Evolutionary conservation across 2,888 invertebrate genomes (phyloP).

Genomic region (Spialia ferax): DNA sequence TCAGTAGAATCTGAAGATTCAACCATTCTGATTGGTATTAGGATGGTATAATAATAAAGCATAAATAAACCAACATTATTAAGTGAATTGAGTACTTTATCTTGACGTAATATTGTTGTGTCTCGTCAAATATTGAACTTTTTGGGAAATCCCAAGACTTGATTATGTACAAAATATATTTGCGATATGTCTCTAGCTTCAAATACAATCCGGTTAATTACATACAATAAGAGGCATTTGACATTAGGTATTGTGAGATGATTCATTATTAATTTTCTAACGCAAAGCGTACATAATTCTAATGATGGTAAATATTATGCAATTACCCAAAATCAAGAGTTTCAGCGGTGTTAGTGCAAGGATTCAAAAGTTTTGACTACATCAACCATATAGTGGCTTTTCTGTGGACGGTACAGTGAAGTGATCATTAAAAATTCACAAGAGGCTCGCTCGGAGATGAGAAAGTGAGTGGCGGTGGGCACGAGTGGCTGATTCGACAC

Average conservation of each 20-base stretch:
- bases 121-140: constrained; percentile 33
- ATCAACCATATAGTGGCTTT: too few relatives aligned
- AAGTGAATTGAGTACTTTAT: constrained; percentile 6
- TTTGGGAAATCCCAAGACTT: constrained; percentile 32
- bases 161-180: constrained; percentile 16
- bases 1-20: too few relatives aligned
- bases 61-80: too few relatives aligned
- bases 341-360: background rate
- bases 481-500: constrained; percentile 6
- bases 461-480: background rate
- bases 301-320: constrained; percentile 22
- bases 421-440: background rate
- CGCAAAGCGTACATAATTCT: background rate
- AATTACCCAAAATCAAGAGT: constrained; percentile 30
- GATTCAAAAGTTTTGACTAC: background rate
- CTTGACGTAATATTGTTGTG: constrained; percentile 24
- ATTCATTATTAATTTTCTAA: constrained; percentile 21
- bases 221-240: constrained; percentile 15
- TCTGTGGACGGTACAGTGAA: background rate
- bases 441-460: background rate
- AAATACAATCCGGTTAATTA: constrained; percentile 24
- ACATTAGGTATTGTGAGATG: constrained; percentile 16
- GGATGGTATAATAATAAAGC: too few relatives aligned
- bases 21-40: too few relatives aligned
- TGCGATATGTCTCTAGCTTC: background rate